These are phyloP conservation scores for Pongo pygmaeus DNA, from an alignment of 2,113 vertebrate species.

Conservation along the genomic window DNA sequence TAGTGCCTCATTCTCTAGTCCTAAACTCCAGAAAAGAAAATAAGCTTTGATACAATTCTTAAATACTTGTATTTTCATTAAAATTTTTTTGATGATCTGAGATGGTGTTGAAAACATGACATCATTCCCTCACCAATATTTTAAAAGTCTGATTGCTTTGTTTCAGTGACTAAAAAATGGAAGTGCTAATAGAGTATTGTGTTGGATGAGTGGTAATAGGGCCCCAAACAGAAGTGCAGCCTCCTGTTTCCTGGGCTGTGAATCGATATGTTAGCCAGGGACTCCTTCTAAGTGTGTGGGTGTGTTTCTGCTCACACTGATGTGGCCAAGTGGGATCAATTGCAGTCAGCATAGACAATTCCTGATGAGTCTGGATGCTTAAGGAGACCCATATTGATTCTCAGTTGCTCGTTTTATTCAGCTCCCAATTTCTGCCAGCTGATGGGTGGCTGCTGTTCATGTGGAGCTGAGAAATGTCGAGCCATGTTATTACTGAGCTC, in stretches of 20 bases:
- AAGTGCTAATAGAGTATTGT: not conserved
- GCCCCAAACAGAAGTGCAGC: not conserved
- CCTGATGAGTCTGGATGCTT: not conserved
- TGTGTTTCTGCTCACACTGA: not conserved
- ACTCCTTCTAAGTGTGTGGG: not conserved
- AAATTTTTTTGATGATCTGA: not conserved
- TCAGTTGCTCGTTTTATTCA: not conserved
- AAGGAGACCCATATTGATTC: not conserved
- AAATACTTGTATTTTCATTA: not conserved
- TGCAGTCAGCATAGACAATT: not conserved
- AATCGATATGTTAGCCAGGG: fast-evolving
- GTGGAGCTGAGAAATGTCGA: not conserved
- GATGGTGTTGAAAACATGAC: not conserved
- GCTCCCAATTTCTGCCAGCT: not conserved
- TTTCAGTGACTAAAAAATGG: not conserved
- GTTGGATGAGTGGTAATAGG: not conserved
- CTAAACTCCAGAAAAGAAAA: not conserved
- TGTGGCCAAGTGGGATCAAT: not conserved
- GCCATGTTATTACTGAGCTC: not conserved
- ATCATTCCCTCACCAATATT: not conserved
- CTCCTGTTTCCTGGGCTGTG: not conserved
- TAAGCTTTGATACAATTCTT: not conserved
- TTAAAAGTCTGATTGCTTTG: not conserved
- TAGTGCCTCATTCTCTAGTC: not conserved
- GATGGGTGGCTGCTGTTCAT: not conserved